phyloP scores from a whole-genome alignment of 1,140 invertebrate genomes.

The Papilio polytes region DNA sequence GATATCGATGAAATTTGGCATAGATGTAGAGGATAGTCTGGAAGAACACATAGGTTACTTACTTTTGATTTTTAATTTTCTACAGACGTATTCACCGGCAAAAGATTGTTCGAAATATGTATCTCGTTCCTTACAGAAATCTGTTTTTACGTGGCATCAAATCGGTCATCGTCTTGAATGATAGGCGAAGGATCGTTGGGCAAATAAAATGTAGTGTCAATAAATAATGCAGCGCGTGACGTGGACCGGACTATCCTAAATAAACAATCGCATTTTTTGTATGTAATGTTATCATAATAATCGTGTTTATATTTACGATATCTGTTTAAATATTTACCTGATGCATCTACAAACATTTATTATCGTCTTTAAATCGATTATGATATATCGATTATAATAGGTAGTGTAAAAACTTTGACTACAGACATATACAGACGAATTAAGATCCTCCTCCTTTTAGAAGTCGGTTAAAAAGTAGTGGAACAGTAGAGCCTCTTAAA shows the following conservation, averaged over 20 bases:
- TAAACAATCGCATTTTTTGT: slow-evolving; percentile 22
- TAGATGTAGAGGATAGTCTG: too few relatives aligned
- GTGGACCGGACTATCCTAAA: slow-evolving; percentile 18
- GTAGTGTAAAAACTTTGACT: neutral
- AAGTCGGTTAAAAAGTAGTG: neutral
- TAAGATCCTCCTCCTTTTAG: too few relatives aligned
- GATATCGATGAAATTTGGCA: too few relatives aligned
- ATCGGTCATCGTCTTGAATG: slow-evolving; percentile 4
- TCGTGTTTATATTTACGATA: slow-evolving; percentile 8
- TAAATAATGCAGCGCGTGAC: slow-evolving; percentile 26
- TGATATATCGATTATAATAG: neutral
- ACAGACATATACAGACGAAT: neutral
- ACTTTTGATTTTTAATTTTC: too few relatives aligned
- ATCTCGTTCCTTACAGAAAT: neutral
- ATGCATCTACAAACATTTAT: neutral
- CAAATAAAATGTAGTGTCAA: slow-evolving; percentile 26
- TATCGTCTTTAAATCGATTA: neutral
- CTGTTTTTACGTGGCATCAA: neutral
- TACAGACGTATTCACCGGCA: neutral
- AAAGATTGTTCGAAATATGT: neutral
- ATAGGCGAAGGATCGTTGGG: slow-evolving; percentile 19
- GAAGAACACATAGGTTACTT: too few relatives aligned
- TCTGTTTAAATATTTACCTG: neutral
- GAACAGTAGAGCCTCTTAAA: too few relatives aligned
- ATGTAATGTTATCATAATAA: slow-evolving; percentile 15